Evolutionary conservation across 1,140 invertebrate species (phyloP).

Genomic region (Aphelinus atriplicis): DNA sequence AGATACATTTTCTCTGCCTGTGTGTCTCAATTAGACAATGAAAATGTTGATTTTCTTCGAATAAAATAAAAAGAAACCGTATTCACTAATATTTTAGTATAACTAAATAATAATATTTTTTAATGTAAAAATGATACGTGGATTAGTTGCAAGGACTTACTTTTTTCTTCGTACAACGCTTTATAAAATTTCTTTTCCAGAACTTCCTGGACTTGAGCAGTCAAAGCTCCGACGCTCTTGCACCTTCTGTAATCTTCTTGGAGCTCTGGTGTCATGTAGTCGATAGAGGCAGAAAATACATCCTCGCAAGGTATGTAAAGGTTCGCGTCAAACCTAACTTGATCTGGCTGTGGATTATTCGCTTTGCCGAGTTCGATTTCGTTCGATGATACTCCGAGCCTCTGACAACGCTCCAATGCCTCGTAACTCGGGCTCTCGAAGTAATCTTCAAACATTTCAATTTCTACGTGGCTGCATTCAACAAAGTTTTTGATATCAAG

Average conservation of each 20-base stretch:
- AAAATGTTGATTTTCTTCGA: no score
- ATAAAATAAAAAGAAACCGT: no score
- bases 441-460: background rate
- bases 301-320: constrained; percentile 3
- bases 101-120: no score
- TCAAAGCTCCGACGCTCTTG: background rate
- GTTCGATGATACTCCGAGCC: background rate
- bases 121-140: no score
- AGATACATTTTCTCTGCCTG: no score
- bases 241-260: constrained; percentile 5
- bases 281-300: background rate
- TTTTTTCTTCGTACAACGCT: background rate
- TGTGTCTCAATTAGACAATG: no score
- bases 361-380: background rate
- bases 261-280: background rate
- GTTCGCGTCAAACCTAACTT: background rate
- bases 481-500: background rate
- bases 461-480: constrained; percentile 9
- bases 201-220: background rate
- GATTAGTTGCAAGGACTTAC: background rate
- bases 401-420: background rate
- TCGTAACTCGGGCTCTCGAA: constrained; percentile 1
- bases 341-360: background rate
- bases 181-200: constrained; percentile 6
- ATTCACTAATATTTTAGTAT: no score